Evolutionary conservation across 2,797 vertebrate species (phyloP).

Genomic region (Sebastolobus alascanus): DNA sequence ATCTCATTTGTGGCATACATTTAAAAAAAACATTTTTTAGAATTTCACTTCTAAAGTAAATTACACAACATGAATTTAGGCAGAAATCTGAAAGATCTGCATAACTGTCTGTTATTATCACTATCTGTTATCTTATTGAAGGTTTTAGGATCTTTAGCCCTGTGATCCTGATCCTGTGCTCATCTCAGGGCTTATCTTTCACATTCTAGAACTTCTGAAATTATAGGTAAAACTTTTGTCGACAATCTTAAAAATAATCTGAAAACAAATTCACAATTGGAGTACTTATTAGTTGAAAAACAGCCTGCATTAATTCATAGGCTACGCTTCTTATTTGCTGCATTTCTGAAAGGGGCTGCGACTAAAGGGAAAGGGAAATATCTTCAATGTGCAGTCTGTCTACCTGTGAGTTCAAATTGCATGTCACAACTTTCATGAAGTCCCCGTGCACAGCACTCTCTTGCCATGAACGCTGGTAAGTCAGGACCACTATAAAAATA

Average conservation of each 20-base stretch:
- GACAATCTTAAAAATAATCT: background rate
- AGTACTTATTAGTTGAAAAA: background rate
- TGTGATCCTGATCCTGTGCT: background rate
- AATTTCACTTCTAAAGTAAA: background rate
- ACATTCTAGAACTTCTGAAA: background rate
- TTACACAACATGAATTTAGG: background rate
- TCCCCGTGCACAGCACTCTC: background rate
- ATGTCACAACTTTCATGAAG: background rate
- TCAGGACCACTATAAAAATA: slow-evolving; percentile 4
- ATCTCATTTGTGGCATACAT: background rate
- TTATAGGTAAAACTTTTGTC: background rate
- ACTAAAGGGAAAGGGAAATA: background rate
- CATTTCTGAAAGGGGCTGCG: background rate
- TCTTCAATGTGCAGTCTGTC: background rate
- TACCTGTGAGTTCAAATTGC: slow-evolving; percentile 11
- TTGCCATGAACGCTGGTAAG: background rate
- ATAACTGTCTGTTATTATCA: too few species aligned
- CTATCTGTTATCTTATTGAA: background rate
- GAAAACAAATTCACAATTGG: background rate
- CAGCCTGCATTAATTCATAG: background rate
- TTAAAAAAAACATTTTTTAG: background rate
- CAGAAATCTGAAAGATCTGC: background rate
- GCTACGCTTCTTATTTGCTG: background rate
- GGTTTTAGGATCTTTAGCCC: background rate
- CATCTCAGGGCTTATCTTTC: background rate